Evolutionary conservation across 2,797 vertebrate species (phyloP), one percentile per base, ranked within the genome.

Genomic region (Notolepis coatsorum): DNA sequence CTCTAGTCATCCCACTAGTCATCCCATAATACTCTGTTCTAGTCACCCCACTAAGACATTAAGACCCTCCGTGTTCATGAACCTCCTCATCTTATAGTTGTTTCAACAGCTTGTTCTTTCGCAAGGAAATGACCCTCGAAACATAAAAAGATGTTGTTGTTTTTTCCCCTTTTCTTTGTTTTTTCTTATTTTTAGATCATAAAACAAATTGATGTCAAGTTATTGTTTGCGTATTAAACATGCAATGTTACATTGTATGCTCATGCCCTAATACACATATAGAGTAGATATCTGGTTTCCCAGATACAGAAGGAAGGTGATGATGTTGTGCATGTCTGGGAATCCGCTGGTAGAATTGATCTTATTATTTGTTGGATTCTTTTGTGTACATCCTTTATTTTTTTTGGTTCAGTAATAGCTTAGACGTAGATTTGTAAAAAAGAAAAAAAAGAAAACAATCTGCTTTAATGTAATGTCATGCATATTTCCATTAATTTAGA

Each of bases 211-310:
- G 48, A 45, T 50, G 54, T 47, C 25, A 59, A 35, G 28, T 79
- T 41, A 45, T 52, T 60, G 42, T 84, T 25, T 91, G 79, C 82
- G 85, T 79, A 86, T 81, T 90, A 90, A 89, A 85, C 88, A 89
- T 91, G 84, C 88, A 91, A 91, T 90, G 48, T 88, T 83, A 89
- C 80, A 88, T 89, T 93, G 91, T 92, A 91, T 90, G 89, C 33
- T 77, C 59, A 15, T 53, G 30, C 30, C 30, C 46, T 58, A 13
- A 42, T 45, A 24, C 17, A 30, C 24, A 60, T 10, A 9, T 10
- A 24, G n/a, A 15, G 9, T 27, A 55, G 56, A 68, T 60, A 21
- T 47, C 21, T 8, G 2, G 30, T 68, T 58, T 51, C 33, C 30
- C 46, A 43, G 21, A 58, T 42, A 1, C 12, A 67, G 10, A 38